A percentile compares a stretch with the other conserved stretches of the same genome.
Evolutionary conservation across 2,888 invertebrate species (phyloP).

Genomic region (Drosophila ustulata): DNA sequence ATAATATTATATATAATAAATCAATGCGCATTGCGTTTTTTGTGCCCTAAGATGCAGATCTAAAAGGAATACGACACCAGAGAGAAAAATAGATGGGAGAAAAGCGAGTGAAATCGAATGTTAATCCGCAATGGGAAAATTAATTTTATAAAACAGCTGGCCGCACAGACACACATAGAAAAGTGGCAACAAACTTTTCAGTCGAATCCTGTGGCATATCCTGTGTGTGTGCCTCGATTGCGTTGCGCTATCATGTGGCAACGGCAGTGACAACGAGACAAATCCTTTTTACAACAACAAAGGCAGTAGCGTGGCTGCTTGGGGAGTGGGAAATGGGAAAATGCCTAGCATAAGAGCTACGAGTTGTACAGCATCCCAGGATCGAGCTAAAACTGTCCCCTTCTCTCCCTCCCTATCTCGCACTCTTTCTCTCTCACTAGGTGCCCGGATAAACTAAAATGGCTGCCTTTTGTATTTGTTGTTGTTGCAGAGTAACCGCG

Average conservation of each 20-base stretch:
- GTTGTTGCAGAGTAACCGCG: constrained; percentile 19
- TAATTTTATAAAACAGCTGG: constrained; percentile 82
- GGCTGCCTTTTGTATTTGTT: constrained; percentile 45
- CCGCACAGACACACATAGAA: constrained; percentile 37
- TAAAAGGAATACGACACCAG: constrained; percentile 17
- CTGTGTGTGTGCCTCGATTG: constrained; percentile 22
- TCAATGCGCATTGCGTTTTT: constrained; percentile 35
- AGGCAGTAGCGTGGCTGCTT: constrained; percentile 8
- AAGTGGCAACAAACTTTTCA: constrained; percentile 33
- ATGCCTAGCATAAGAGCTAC: constrained; percentile 67
- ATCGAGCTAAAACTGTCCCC: constrained; percentile 9
- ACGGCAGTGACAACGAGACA: constrained; percentile 72
- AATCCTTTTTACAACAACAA: constrained; percentile 70
- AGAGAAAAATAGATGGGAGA: background rate
- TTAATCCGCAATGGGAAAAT: constrained; percentile 84
- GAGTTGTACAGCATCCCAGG: constrained; percentile 14
- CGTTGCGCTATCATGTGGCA: constrained; percentile 41
- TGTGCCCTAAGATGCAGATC: constrained; percentile 30
- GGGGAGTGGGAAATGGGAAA: constrained; percentile 39
- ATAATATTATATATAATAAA: constrained; percentile 46
- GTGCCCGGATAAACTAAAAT: constrained; percentile 50
- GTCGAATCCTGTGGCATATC: constrained; percentile 31
- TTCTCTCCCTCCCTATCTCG: background rate
- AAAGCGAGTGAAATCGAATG: constrained; percentile 64
- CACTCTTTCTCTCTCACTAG: constrained; percentile 15